phyloP scores from a whole-genome alignment of 2,888 invertebrate species.

The Xestia ashworthii region DNA sequence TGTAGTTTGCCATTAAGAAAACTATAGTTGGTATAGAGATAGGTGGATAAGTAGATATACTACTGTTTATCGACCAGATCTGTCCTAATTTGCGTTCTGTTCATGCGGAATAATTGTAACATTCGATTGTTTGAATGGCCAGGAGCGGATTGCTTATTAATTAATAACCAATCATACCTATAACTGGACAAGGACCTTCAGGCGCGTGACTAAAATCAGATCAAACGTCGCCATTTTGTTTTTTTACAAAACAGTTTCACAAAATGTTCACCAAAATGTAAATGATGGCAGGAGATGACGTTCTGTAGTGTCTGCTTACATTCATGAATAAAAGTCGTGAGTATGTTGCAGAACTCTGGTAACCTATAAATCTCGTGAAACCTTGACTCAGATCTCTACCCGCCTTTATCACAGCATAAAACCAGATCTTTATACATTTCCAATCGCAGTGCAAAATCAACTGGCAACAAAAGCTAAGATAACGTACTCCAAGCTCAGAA shows the following conservation, averaged over 20 bases:
- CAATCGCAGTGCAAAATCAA: constrained; percentile 53
- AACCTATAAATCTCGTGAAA: neutral
- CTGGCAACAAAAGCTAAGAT: constrained; percentile 52
- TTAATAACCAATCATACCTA: constrained; percentile 1
- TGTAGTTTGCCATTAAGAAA: constrained; percentile 49
- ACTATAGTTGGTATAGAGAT: constrained; percentile 29
- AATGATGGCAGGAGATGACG: neutral
- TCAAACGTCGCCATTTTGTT: neutral
- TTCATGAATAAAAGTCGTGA: neutral
- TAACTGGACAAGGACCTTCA: neutral
- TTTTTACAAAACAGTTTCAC: neutral
- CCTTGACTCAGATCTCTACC: constrained; percentile 14
- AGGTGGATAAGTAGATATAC: neutral
- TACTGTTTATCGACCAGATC: constrained; percentile 41
- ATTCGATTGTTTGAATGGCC: neutral
- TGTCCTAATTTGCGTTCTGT: constrained; percentile 33
- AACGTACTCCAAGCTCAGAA: constrained; percentile 61
- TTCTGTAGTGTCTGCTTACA: neutral
- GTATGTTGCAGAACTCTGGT: neutral
- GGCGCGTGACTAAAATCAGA: neutral
- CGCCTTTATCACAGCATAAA: constrained; percentile 34
- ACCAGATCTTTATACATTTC: constrained; percentile 39
- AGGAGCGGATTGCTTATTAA: too few species aligned
- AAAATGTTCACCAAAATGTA: neutral
- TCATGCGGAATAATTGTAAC: constrained; percentile 13